These are phyloP conservation scores for Colinus virginianus DNA, from an alignment of 2,113 vertebrate species.

Conservation along the genomic window DNA sequence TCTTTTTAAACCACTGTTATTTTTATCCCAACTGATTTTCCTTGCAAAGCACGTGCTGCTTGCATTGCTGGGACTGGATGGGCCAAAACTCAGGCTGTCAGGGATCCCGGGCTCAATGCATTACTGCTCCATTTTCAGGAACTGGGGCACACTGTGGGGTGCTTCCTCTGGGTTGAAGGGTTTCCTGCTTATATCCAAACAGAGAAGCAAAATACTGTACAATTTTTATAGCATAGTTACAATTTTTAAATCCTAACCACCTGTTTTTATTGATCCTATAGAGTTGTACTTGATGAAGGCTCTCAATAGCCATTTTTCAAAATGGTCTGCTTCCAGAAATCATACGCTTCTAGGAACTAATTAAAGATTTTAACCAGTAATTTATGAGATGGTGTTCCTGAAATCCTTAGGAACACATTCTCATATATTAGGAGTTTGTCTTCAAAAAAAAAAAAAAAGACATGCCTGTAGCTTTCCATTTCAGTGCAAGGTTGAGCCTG, in stretches of 20 bases:
- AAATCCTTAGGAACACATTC: neutral
- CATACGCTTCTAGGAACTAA: neutral
- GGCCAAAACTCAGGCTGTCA: neutral
- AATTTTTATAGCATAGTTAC: neutral
- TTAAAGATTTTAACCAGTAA: neutral
- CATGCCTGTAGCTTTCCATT: neutral
- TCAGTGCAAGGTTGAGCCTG: neutral
- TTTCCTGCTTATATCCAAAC: neutral
- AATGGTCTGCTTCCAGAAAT: neutral
- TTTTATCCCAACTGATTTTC: neutral
- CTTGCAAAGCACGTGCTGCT: neutral
- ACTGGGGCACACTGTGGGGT: neutral
- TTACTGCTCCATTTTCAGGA: neutral
- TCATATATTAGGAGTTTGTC: neutral
- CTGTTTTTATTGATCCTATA: neutral
- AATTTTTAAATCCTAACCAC: neutral
- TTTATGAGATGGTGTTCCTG: too few relatives aligned
- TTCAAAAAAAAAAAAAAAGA: neutral
- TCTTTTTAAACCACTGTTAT: neutral
- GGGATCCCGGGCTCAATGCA: accelerated
- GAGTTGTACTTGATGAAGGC: neutral
- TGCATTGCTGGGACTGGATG: neutral
- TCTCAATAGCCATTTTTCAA: neutral
- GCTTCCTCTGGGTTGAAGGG: accelerated
- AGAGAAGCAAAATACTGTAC: neutral